Conservation (phyloP, 2,113 vertebrate species). For the Lates calcarifer region DNA sequence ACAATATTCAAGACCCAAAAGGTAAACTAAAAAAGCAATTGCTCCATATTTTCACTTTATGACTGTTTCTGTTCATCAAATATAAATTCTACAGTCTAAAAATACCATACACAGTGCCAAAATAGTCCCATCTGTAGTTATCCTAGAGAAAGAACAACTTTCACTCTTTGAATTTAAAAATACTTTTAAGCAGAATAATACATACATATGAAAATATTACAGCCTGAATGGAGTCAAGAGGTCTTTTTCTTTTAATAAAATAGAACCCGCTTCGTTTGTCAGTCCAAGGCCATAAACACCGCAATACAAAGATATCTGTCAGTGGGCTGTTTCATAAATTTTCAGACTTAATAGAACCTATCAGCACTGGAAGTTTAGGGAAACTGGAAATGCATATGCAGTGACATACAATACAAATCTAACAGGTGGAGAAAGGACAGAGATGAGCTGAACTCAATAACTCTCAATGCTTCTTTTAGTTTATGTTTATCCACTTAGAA, state of each 20-base stretch:
- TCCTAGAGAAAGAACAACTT: slow-evolving; percentile 19
- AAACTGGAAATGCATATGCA: slow-evolving; percentile 13
- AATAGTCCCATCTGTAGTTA: slow-evolving; percentile 45
- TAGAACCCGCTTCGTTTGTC: slow-evolving; percentile 35
- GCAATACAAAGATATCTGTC: slow-evolving; percentile 34
- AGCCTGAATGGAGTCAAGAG: slow-evolving; percentile 39
- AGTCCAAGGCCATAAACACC: no score
- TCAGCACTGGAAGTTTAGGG: slow-evolving; percentile 22
- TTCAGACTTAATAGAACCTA: slow-evolving; percentile 37
- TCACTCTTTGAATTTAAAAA: slow-evolving; percentile 47
- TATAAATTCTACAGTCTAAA: slow-evolving; percentile 18
- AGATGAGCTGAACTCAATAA: slow-evolving; percentile 31
- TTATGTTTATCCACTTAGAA: slow-evolving; percentile 53
- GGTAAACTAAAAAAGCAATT: neutral
- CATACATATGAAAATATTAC: slow-evolving; percentile 55
- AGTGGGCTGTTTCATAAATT: slow-evolving; percentile 35
- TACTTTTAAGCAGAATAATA: slow-evolving; percentile 49
- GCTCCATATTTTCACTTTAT: neutral
- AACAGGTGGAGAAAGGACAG: neutral
- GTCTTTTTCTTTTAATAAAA: slow-evolving; percentile 55
- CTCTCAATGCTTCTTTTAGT: slow-evolving; percentile 16
- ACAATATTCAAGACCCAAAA: neutral
- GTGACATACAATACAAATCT: neutral
- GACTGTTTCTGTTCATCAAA: slow-evolving; percentile 15
- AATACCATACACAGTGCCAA: slow-evolving; percentile 28